Conservation (phyloP, 2,113 vertebrate species). For the Ginglymostoma cirratum region DNA sequence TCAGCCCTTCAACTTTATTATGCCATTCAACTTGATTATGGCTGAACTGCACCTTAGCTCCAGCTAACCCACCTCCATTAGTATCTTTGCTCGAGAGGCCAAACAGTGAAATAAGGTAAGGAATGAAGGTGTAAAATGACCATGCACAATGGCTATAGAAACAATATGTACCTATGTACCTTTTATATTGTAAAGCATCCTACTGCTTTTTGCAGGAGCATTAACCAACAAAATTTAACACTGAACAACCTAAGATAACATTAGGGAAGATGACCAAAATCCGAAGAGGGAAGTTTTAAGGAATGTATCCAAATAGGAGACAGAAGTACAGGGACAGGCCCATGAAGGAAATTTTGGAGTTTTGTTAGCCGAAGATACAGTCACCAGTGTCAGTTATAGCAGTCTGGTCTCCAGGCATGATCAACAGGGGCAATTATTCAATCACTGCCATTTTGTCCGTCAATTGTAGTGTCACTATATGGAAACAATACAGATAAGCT, state of each 20-base stretch:
- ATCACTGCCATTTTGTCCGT: background rate
- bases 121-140: background rate
- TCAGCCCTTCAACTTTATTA: background rate
- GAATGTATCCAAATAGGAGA: too few species aligned
- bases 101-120: background rate
- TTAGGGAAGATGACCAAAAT: background rate
- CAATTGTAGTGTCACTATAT: background rate
- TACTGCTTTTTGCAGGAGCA: background rate
- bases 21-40: background rate
- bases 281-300: too few species aligned
- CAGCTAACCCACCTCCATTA: background rate
- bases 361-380: too few species aligned
- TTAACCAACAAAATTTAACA: background rate
- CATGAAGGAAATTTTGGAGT: too few species aligned
- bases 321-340: too few species aligned
- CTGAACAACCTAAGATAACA: background rate
- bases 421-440: background rate
- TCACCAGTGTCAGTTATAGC: too few species aligned
- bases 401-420: background rate
- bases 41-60: background rate
- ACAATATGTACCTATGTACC: background rate
- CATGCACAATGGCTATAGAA: background rate
- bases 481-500: background rate
- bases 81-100: background rate
- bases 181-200: background rate